Evolutionary conservation across 35 echinoderm and acorn worm genomes (phyloP), one percentile per base, ranked within the genome.

Genomic region (Hemicentrotus pulcherrimus): DNA sequence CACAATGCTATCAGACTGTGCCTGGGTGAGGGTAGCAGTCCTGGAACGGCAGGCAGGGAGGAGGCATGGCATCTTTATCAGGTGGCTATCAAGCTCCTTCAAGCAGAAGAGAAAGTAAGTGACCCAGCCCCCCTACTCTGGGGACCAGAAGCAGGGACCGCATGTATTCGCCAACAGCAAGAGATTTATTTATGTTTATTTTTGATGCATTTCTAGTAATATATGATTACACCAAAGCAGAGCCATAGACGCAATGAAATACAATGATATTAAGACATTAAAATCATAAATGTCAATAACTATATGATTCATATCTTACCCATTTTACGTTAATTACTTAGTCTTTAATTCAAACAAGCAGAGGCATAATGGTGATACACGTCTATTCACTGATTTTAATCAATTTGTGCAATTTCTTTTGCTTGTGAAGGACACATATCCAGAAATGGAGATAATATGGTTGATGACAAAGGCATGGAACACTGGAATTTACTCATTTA

Each of bases 381-480:
- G 8, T 52, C 35, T 85, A 85, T 85, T 16, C 30, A 30, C 30
- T 85, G 15, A 30, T 85, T 85, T 85, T 85, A 59, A 59, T 59
- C 52, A 59, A 59, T 59, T 59, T 10, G 11, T 59, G 11, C 52
- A 59, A 59, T 89, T 89, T 89, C 6, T 33, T 89, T 41, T 46
- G 16, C 87, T 89, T 15, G 0, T 89, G 5, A 33, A 60, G 95
- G 94, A 50, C n/a, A 52, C 41, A 19, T 98, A 97, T 78, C 98
- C 98, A 47, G 98, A 99, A 48, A 95, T 99, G 94, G 96, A 99
- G 88, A 97, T 99, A 22, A 71, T 97, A 13, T 99, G 98, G 98
- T 88, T 99, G 92, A 96, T 99, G 96, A 99, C 96, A 19, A 97
- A 96, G 50, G 94, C 98, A 14, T 99, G 98, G 98, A 99, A 99